Percentiles rank a stretch among this genome's conserved stretches.
These are phyloP conservation scores for Cecidostiba fungosa DNA, from an alignment of 2,888 invertebrate species.

Conservation along the genomic window DNA sequence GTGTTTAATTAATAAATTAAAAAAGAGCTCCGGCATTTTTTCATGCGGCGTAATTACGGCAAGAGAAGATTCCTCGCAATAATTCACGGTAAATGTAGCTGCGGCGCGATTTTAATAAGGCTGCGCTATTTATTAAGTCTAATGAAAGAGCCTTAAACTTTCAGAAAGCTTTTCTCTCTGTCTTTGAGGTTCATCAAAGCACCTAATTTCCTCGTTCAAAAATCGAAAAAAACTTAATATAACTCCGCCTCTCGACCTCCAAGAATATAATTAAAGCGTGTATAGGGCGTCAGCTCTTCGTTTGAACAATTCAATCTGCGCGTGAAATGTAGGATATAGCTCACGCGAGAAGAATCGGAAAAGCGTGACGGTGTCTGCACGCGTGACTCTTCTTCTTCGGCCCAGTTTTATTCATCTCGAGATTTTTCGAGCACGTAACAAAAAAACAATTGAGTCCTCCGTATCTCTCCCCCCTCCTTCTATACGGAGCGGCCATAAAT, in stretches of 20 bases:
- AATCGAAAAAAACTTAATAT: neutral
- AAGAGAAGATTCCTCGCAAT: too few relatives aligned
- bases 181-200: neutral
- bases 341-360: neutral
- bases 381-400: neutral
- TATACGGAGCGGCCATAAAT: neutral
- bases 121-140: too few relatives aligned
- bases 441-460: too few relatives aligned
- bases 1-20: neutral
- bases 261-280: too few relatives aligned
- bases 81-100: too few relatives aligned
- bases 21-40: neutral
- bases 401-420: neutral
- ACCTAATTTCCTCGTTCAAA: neutral
- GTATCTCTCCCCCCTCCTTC: neutral
- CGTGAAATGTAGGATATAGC: neutral
- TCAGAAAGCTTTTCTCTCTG: too few relatives aligned
- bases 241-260: neutral
- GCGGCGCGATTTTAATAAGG: too few relatives aligned
- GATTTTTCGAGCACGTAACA: neutral
- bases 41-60: neutral
- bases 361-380: neutral
- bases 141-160: too few relatives aligned
- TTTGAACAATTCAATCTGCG: neutral
- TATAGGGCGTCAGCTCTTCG: too few relatives aligned